Conservation (phyloP, 2,113 vertebrate species). For the Myotis brandtii region DNA sequence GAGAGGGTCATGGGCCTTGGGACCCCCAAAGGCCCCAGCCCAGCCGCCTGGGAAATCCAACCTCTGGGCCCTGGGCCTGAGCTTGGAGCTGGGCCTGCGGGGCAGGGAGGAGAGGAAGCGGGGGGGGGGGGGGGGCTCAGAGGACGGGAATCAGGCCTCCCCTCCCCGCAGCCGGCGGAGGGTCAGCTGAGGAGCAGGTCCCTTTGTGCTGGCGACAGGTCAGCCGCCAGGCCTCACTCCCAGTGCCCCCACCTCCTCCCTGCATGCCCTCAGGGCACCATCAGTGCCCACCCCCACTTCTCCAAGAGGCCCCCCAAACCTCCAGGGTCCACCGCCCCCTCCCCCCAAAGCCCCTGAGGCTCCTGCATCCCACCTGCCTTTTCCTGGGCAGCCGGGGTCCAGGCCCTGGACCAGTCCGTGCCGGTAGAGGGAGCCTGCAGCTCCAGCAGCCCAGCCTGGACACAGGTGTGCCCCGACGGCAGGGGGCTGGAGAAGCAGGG, state of each 20-base stretch:
- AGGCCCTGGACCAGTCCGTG: fast-evolving
- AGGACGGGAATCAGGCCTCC: background rate
- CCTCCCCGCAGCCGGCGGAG: background rate
- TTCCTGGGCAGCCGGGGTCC: background rate
- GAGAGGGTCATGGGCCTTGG: background rate
- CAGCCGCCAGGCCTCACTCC: background rate
- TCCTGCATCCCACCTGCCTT: background rate
- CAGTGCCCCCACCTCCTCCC: background rate
- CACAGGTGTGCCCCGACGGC: too few relatives aligned
- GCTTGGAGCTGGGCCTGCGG: background rate
- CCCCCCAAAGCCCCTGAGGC: background rate
- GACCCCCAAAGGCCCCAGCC: background rate
- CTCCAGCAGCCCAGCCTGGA: background rate
- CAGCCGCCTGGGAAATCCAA: background rate
- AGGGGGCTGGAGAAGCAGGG: too few relatives aligned
- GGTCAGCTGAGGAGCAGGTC: too few relatives aligned
- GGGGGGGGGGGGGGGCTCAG: background rate
- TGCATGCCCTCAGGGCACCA: too few relatives aligned
- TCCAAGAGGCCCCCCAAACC: background rate
- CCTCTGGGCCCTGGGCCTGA: background rate
- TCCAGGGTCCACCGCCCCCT: background rate
- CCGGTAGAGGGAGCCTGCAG: too few relatives aligned
- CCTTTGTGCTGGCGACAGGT: background rate
- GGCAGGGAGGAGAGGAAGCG: background rate
- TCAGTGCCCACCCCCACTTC: too few relatives aligned